Conservation (phyloP, 2,113 vertebrate genomes). For the Prietella phreatophila region DNA sequence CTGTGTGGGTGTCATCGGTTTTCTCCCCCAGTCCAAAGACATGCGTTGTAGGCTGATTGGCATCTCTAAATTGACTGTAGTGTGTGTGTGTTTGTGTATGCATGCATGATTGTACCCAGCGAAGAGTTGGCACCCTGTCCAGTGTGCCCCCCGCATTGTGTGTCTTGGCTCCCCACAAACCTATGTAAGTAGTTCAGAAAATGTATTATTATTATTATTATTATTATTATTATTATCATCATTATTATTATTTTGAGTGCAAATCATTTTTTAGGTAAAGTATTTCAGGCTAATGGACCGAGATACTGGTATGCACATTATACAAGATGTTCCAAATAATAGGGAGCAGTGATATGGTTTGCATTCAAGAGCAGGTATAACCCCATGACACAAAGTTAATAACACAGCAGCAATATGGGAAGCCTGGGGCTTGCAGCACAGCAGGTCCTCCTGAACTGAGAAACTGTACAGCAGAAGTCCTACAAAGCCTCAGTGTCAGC, state of each 20-base stretch:
- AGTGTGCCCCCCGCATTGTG: too few relatives aligned
- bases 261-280: background rate
- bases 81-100: too few relatives aligned
- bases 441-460: slow-evolving; percentile 8
- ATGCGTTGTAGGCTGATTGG: too few relatives aligned
- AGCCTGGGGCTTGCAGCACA: slow-evolving; percentile 21
- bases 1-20: too few relatives aligned
- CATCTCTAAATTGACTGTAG: too few relatives aligned
- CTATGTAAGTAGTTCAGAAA: too few relatives aligned
- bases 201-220: background rate
- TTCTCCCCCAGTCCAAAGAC: too few relatives aligned
- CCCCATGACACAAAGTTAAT: slow-evolving; percentile 31
- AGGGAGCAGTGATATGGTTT: slow-evolving; percentile 9
- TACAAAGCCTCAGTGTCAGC: slow-evolving; percentile 12
- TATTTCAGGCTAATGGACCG: background rate
- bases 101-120: too few relatives aligned
- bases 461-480: background rate
- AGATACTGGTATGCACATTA: background rate
- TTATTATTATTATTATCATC: background rate
- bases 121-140: too few relatives aligned
- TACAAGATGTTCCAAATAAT: background rate
- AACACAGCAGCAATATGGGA: slow-evolving; percentile 31
- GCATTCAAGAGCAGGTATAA: slow-evolving; percentile 31
- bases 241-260: background rate
- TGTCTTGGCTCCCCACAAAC: too few relatives aligned